Percentiles rank a stretch among this genome's conserved stretches.
phyloP scores from a whole-genome alignment of 2,888 invertebrate genomes.

The Falcaria lacertinaria region DNA sequence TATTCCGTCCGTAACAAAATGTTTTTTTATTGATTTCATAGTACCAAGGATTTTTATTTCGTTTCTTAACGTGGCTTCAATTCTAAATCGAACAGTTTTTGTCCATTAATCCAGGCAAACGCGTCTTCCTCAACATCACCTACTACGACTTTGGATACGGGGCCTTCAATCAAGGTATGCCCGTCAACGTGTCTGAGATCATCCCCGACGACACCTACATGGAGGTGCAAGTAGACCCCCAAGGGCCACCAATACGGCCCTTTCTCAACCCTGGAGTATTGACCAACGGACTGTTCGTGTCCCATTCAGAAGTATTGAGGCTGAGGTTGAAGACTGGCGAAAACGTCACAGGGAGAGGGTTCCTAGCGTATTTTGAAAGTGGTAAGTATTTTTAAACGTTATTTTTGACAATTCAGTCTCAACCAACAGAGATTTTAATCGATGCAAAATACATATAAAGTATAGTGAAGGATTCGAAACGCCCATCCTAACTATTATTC shows the following conservation, averaged over 20 bases:
- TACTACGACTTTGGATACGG: conserved; percentile 79
- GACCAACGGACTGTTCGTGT: conserved; percentile 84
- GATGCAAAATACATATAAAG: too few species aligned
- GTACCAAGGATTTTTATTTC: too few species aligned
- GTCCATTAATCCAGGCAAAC: conserved; percentile 73
- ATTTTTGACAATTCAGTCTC: too few species aligned
- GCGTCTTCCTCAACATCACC: conserved; percentile 85
- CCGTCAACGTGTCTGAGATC: conserved; percentile 45
- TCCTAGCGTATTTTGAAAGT: conserved; percentile 83
- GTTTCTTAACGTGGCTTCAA: too few species aligned
- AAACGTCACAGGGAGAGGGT: conserved; percentile 83
- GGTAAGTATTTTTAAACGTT: conserved; percentile 53
- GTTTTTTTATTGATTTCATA: too few species aligned
- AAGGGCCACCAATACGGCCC: conserved; percentile 75
- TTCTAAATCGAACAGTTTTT: too few species aligned
- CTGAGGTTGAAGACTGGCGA: conserved; percentile 83
- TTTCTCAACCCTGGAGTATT: conserved; percentile 76
- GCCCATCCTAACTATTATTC: too few species aligned
- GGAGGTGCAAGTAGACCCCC: conserved; percentile 79
- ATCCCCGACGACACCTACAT: conserved; percentile 66
- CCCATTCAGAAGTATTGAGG: conserved; percentile 80
- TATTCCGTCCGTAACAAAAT: too few species aligned
- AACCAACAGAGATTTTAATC: too few species aligned
- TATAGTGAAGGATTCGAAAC: too few species aligned
- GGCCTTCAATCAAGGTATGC: conserved; percentile 56